Evolutionary conservation across 1,140 invertebrate species (phyloP).

Genomic region (Drosophila leontia): DNA sequence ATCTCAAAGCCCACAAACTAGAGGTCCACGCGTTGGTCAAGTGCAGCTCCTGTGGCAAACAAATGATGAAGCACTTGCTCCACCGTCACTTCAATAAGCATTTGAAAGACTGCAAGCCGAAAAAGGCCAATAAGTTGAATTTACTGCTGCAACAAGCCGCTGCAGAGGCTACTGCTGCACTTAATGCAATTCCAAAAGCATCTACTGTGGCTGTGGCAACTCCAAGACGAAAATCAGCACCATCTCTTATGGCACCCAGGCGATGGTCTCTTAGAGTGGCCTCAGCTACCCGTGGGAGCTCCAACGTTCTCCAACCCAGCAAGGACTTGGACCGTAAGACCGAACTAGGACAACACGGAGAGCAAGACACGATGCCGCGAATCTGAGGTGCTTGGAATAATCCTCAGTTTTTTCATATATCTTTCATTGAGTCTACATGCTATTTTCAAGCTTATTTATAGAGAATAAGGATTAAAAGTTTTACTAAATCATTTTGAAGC

Average conservation of each 20-base stretch:
- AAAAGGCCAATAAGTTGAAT: constrained; percentile 23
- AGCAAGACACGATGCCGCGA: constrained; percentile 32
- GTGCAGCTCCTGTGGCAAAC: constrained; percentile 64
- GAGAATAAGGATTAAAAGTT: background rate
- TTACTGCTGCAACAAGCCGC: background rate
- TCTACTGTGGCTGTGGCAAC: background rate
- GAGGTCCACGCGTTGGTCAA: constrained; percentile 51
- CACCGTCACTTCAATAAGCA: constrained; percentile 57
- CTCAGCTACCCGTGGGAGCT: background rate
- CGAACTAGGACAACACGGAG: constrained; percentile 67
- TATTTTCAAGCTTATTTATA: background rate
- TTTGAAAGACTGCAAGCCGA: constrained; percentile 37
- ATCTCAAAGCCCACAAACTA: constrained; percentile 62
- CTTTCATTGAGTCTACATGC: background rate
- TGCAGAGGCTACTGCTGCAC: background rate
- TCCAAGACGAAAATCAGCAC: background rate
- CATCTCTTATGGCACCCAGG: background rate
- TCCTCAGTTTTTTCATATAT: background rate
- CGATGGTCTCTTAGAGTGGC: background rate
- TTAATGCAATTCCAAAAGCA: background rate
- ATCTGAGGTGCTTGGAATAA: background rate
- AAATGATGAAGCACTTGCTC: constrained; percentile 46
- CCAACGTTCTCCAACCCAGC: background rate
- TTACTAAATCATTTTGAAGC: background rate
- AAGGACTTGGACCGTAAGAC: constrained; percentile 49